Percentiles rank a stretch among this genome's conserved stretches.
These are phyloP conservation scores for Manis pentadactyla DNA, from an alignment of 2,797 vertebrate genomes.

Conservation along the genomic window DNA sequence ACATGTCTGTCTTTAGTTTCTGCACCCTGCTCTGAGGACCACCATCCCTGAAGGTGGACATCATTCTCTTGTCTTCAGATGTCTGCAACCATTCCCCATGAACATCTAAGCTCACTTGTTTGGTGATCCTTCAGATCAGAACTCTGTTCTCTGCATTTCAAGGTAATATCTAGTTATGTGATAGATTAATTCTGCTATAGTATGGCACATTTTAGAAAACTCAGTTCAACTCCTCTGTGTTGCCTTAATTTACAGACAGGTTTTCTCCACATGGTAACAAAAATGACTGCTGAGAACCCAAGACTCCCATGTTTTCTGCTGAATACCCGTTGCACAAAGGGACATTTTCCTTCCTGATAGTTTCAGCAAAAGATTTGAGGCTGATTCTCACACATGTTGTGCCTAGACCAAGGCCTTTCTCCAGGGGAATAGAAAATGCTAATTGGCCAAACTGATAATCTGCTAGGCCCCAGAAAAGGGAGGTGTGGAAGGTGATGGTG, in stretches of 20 bases:
- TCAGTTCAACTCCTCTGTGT: not conserved
- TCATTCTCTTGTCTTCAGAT: not conserved
- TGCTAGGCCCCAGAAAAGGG: not conserved
- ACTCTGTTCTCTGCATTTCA: not conserved
- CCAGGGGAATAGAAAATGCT: not conserved
- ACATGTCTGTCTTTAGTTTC: not conserved
- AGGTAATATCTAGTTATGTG: not conserved
- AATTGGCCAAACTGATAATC: not conserved
- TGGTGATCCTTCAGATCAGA: not conserved
- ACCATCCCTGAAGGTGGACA: not conserved
- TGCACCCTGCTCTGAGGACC: not conserved
- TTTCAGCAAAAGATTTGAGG: not conserved
- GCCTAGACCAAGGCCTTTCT: not conserved
- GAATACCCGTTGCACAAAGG: not conserved
- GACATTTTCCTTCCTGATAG: not conserved
- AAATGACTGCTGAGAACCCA: not conserved
- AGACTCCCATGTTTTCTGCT: not conserved
- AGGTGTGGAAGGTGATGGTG: not conserved
- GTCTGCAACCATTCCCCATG: not conserved
- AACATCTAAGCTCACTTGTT: not conserved
- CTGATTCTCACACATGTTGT: not conserved
- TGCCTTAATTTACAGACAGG: not conserved
- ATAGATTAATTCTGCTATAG: not conserved
- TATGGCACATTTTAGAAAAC: not conserved
- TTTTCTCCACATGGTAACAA: not conserved